Percentiles rank a stretch among this genome's conserved stretches.
phyloP scores from a whole-genome alignment of 1,140 invertebrate genomes.

The Cecropterus lyciades region DNA sequence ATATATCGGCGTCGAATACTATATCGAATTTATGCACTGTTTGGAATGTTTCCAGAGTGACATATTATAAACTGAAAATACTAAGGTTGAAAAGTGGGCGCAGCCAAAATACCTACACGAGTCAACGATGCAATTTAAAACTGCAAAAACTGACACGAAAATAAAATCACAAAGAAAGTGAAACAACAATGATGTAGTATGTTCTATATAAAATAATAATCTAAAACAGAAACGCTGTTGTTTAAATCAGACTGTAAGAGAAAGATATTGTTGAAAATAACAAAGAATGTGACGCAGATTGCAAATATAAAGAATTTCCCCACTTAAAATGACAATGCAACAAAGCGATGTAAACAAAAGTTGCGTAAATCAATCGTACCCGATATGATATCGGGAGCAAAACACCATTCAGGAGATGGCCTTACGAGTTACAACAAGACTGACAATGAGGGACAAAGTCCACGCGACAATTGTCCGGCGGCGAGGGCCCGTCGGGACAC shows the following conservation, averaged over 20 bases:
- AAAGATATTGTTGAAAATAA: background rate
- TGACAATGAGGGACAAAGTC: conserved; percentile 60
- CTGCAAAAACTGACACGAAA: conserved; percentile 12
- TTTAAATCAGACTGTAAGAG: no score
- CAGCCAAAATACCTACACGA: conserved; percentile 19
- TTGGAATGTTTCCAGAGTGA: conserved; percentile 16
- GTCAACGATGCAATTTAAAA: conserved; percentile 2
- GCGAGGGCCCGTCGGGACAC: conserved; percentile 37
- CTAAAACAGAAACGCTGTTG: no score
- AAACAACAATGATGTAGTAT: no score
- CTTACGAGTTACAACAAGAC: conserved; percentile 23
- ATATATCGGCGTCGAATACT: no score
- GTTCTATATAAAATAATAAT: background rate
- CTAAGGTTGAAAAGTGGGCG: background rate
- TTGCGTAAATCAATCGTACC: conserved; percentile 17
- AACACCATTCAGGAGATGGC: conserved; percentile 21
- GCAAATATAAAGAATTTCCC: background rate
- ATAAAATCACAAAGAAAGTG: no score
- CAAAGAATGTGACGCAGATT: background rate
- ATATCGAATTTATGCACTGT: background rate
- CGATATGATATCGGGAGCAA: conserved; percentile 18
- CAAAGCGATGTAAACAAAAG: conserved; percentile 14
- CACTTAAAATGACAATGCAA: conserved; percentile 1
- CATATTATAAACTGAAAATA: conserved; percentile 6
- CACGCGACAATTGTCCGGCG: conserved; percentile 52